Percentiles rank a stretch among this genome's conserved stretches.
These are phyloP conservation scores for Pseudonaja textilis DNA, from an alignment of 2,113 vertebrate genomes.

Conservation along the genomic window DNA sequence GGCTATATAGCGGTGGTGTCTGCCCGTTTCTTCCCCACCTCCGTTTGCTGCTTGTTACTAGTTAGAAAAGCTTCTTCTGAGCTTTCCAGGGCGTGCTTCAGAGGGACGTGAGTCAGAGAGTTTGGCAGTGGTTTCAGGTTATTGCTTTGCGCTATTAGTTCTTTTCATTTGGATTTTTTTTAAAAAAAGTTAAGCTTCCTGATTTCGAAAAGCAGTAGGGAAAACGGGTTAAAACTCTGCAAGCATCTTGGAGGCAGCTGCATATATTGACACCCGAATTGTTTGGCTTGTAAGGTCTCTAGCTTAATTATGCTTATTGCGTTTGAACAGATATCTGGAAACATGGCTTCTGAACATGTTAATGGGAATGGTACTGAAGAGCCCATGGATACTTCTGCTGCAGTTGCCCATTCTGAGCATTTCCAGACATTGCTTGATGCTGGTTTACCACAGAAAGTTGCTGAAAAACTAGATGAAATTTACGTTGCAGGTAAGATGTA, in stretches of 20 bases:
- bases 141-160: slow-evolving; percentile 54
- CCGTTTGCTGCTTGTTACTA: slow-evolving; percentile 57
- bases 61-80: slow-evolving; percentile 58
- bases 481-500: slow-evolving; percentile 93
- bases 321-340: slow-evolving; percentile 93
- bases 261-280: slow-evolving; percentile 41
- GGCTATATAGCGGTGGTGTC: slow-evolving; percentile 32
- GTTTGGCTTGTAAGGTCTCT: slow-evolving; percentile 59
- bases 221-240: neutral
- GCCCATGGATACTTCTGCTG: slow-evolving; percentile 92
- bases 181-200: slow-evolving; percentile 21
- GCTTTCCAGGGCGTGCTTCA: slow-evolving; percentile 60
- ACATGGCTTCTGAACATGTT: slow-evolving; percentile 96
- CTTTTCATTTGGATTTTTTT: slow-evolving; percentile 40
- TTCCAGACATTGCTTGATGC: slow-evolving; percentile 92
- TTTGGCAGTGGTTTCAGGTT: slow-evolving; percentile 55
- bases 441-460: slow-evolving; percentile 94
- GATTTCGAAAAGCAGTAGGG: slow-evolving; percentile 4
- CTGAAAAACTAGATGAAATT: slow-evolving; percentile 98
- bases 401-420: slow-evolving; percentile 89
- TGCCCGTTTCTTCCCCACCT: slow-evolving; percentile 50
- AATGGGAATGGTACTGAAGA: slow-evolving; percentile 98
- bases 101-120: slow-evolving; percentile 70
- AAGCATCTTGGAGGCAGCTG: slow-evolving; percentile 16
- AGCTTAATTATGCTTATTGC: slow-evolving; percentile 94